Conservation (phyloP, 2,113 vertebrate genomes). For the Rallus limicola region DNA sequence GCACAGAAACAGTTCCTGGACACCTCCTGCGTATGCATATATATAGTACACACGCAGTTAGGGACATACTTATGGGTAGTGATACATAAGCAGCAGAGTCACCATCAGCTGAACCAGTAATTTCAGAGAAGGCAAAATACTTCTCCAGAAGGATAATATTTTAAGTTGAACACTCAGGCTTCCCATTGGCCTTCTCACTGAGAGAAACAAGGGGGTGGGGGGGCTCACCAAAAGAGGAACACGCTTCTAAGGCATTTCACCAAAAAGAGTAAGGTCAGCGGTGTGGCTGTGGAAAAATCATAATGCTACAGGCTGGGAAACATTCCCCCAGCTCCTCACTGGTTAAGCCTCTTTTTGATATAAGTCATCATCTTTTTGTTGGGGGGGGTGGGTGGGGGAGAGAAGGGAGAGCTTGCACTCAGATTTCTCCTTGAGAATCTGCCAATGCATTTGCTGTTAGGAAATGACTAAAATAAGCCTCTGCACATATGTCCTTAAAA, state of each 20-base stretch:
- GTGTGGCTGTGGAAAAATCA: background rate
- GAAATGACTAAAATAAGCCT: slow-evolving; percentile 66
- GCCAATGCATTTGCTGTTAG: slow-evolving; percentile 41
- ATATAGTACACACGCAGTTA: background rate
- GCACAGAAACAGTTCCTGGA: slow-evolving; percentile 6
- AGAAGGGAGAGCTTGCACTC: background rate
- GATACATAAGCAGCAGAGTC: background rate
- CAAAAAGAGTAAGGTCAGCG: background rate
- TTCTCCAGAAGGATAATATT: background rate
- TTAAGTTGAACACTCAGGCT: background rate
- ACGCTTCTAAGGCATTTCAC: background rate
- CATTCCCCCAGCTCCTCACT: background rate
- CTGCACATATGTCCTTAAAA: slow-evolving; percentile 72
- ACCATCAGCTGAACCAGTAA: slow-evolving; percentile 17
- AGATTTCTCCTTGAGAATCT: slow-evolving; percentile 37
- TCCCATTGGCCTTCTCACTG: background rate
- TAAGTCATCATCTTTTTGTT: background rate
- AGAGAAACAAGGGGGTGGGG: background rate
- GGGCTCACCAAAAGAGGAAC: background rate
- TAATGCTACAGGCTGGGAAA: background rate
- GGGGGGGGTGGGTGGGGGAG: background rate
- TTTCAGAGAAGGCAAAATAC: background rate
- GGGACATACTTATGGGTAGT: background rate
- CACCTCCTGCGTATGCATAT: background rate
- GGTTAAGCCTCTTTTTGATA: slow-evolving; percentile 7